Base-by-base conservation (phyloP, 2,113 vertebrate genomes). In the Phoenicopterus ruber region DNA sequence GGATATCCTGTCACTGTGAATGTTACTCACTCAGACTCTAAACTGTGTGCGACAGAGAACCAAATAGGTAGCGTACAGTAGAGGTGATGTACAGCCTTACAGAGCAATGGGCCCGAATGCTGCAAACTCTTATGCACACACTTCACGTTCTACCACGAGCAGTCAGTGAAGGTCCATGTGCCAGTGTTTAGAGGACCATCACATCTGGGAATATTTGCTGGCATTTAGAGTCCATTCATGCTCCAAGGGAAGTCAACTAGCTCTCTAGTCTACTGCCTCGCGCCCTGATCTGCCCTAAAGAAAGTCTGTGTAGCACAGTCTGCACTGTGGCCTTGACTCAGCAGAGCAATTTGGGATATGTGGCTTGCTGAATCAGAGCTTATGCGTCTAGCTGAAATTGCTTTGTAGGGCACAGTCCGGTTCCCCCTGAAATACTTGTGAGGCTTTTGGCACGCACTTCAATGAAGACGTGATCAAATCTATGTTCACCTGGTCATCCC, bases 281-380 rank as follows among this genome's bases (percentile, higher is more conserved):
- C 49, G 62, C 63, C 36, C 65, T 82, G 65, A 31, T 47, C 52
- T 90, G 73, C 89, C 94, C 84, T 63, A 10, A 52, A 71, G 93
- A 46, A 87, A n/a, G 19, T 62, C 61, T 61, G 44, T 1, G 0
- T 3, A 38, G 69, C 69, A 74, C 74, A 9, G 29, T 47, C 46
- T 80, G 73, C 28, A 2, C 61, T 12, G 28, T 79, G 84, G 54
- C 54, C 90, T 88, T 92, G 93, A 77, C 82, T 96, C 82, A 88
- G 87, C 85, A 86, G 63, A 90, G 90, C 42, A 32, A 7, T 77
- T 17, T 82, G 82, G 62, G 62, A 8, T 13, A 25, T 18, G 34
- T 88, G 93, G 70, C 79, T 80, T 87, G 67, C 66, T 95, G 92
- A 92, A 70, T 90, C 71, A 79, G 79, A 94, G 78, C 36, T 76